phyloP scores from a whole-genome alignment of 2,113 vertebrate species.

The Chaetodon trifascialis region DNA sequence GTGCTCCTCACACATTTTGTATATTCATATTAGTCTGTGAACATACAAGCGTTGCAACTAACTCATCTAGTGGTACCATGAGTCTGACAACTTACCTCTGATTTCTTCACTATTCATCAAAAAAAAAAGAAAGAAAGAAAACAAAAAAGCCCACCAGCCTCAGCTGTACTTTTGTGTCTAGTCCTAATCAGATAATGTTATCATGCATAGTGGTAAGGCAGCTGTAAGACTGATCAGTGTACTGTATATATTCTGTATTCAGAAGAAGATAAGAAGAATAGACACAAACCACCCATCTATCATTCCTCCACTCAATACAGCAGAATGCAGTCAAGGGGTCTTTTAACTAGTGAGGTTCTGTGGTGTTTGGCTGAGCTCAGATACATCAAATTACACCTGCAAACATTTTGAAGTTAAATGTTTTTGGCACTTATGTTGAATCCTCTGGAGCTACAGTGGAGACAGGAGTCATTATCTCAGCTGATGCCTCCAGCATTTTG shows the following conservation, averaged over 20 bases:
- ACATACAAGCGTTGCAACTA: too few species aligned
- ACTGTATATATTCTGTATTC: not conserved
- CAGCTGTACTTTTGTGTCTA: too few species aligned
- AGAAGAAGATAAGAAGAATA: not conserved
- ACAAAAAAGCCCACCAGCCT: too few species aligned
- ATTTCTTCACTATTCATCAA: too few species aligned
- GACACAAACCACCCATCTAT: not conserved
- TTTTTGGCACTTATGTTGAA: slow-evolving; percentile 10
- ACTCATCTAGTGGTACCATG: too few species aligned
- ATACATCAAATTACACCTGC: not conserved
- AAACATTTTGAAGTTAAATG: slow-evolving; percentile 6
- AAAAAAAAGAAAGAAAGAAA: too few species aligned
- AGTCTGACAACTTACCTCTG: too few species aligned
- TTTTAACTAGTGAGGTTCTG: not conserved
- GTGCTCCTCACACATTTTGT: not conserved
- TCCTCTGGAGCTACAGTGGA: not conserved
- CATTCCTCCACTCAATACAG: slow-evolving; percentile 5
- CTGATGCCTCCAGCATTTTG: slow-evolving; percentile 26
- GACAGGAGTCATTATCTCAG: slow-evolving; percentile 42
- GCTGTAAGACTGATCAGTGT: not conserved
- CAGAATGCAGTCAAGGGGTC: not conserved
- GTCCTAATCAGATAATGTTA: too few species aligned
- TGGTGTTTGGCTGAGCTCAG: slow-evolving; percentile 15
- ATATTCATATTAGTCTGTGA: not conserved
- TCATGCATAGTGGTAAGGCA: too few species aligned